Evolutionary conservation across 2,113 vertebrate species (phyloP), one percentile per base, ranked within the genome.

Genomic region (Tautogolabrus adspersus): DNA sequence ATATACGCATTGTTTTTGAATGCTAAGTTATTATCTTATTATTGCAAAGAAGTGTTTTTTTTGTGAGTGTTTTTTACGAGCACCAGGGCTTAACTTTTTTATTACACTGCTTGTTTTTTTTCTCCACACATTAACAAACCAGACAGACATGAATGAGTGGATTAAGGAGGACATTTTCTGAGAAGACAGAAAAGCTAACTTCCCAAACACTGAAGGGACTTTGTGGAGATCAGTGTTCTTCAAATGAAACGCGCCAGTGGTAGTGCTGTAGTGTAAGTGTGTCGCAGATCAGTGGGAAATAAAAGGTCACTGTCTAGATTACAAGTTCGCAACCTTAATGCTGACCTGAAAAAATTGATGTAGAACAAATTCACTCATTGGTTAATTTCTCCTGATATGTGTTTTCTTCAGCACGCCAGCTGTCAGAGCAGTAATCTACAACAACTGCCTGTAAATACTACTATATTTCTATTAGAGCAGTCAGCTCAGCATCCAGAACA

Each of bases 1-100:
- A 87, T 89, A 84, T 85, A 88, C 82, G 87, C 92, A 91, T 93
- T 88, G 85, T 90, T 93, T 52, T 90, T 89, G 84, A 89, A 92
- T 92, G 89, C 85, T 89, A 91, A 91, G 75, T 93, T 92, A 91
- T 90, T 88, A 89, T 69, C 72, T 79, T 84, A 70, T 85, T 73
- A 59, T 30, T 76, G 77, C 79, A 79, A 87, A 66, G 49, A 84
- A 42, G 38, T 78, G 68, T 49, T 72, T 75, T 74, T 78, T 58
- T 42, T 47, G 8, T 64, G 18, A 66, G 54, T 81, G 54, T 82
- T 89, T 90, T 92, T 78, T 74, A 84, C 49, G 26, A 67, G 75
- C 69, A 76, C 81, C 26, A 42, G 72, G 66, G 60, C 70, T 86
- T 81, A 67, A 75, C 60, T 88, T 91, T 89, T 88, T 87, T 84